These are phyloP conservation scores for Petrocephalus sullivani DNA, from an alignment of 2,797 vertebrate genomes.

Conservation along the genomic window DNA sequence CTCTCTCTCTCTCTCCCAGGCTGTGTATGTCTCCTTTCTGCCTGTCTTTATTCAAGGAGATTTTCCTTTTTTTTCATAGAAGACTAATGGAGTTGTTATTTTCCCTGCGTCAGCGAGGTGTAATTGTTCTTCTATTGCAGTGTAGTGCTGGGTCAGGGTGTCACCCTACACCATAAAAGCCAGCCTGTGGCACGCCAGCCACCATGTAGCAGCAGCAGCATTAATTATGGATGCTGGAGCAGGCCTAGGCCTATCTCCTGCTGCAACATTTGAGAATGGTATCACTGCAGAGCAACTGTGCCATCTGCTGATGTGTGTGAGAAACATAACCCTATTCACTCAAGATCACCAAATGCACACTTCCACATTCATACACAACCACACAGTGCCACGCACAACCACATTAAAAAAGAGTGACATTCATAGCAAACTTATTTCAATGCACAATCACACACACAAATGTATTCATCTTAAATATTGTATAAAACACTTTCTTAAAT, in stretches of 20 bases:
- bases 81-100: conserved; percentile 41
- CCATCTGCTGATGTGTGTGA: conserved; percentile 41
- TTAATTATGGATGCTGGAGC: conserved; percentile 39
- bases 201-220: conserved; percentile 33
- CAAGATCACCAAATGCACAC: neutral
- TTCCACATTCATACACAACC: neutral
- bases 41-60: conserved; percentile 34
- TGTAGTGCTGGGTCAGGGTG: conserved; percentile 19
- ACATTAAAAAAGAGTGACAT: neutral
- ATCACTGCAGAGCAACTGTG: conserved; percentile 43
- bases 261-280: neutral
- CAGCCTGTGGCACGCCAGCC: conserved; percentile 39
- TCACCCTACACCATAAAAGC: conserved; percentile 33
- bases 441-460: neutral
- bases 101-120: conserved; percentile 28
- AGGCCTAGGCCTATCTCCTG: neutral
- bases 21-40: conserved; percentile 24
- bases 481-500: neutral
- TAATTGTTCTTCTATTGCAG: conserved; percentile 32
- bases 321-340: neutral
- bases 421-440: conserved; percentile 12
- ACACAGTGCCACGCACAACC: neutral
- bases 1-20: conserved; percentile 29
- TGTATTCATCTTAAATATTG: neutral
- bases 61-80: conserved; percentile 32